phyloP scores from a whole-genome alignment of 1,140 invertebrate species.

The Drosophila oshimai region DNA sequence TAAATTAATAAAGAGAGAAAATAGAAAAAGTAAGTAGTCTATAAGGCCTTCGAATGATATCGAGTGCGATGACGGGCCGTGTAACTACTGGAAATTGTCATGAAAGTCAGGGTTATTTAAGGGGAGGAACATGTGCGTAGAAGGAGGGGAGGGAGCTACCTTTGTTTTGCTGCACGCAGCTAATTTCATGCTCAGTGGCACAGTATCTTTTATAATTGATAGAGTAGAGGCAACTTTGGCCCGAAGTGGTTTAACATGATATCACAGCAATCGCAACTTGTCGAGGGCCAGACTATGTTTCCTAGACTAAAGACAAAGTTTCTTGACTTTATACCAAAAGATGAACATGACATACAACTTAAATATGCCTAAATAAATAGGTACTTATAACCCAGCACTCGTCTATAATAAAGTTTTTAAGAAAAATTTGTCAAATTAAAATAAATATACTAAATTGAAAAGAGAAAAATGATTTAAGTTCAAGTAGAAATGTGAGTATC shows the following conservation, averaged over 20 bases:
- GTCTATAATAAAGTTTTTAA: too few relatives aligned
- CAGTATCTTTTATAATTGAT: slow-evolving; percentile 68
- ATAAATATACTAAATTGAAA: too few relatives aligned
- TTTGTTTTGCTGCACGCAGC: slow-evolving; percentile 53
- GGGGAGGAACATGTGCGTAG: slow-evolving; percentile 8
- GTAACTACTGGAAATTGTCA: slow-evolving; percentile 39
- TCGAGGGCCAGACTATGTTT: background rate
- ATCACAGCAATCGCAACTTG: slow-evolving; percentile 7
- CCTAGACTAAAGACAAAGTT: background rate
- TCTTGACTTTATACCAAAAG: background rate
- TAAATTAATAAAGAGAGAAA: slow-evolving; percentile 66
- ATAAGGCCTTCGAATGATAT: slow-evolving; percentile 50
- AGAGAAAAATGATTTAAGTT: too few relatives aligned
- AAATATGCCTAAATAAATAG: background rate
- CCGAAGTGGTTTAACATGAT: slow-evolving; percentile 21
- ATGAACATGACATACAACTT: too few relatives aligned
- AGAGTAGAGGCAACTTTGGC: slow-evolving; percentile 1
- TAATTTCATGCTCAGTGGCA: slow-evolving; percentile 74
- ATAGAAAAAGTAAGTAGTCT: slow-evolving; percentile 5
- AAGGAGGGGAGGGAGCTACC: background rate
- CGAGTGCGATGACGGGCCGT: slow-evolving; percentile 53
- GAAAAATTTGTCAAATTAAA: too few relatives aligned
- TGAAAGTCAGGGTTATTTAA: slow-evolving; percentile 47
- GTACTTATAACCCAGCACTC: too few relatives aligned
- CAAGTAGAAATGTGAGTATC: too few relatives aligned